Evolutionary conservation across 2,113 vertebrate species (phyloP).

Genomic region (Mesembrinibis cayennensis): DNA sequence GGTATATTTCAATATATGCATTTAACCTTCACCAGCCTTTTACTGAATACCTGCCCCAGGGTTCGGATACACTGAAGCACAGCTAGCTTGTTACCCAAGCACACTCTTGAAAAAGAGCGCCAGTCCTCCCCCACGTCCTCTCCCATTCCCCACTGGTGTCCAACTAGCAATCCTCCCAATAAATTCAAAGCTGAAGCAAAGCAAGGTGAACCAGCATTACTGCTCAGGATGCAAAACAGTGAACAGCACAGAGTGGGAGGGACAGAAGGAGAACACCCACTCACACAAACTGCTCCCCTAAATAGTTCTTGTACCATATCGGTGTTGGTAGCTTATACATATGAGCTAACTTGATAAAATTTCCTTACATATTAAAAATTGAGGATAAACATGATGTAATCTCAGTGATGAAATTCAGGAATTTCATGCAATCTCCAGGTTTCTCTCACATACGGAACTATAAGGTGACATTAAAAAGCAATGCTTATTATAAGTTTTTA

Average conservation of each 20-base stretch:
- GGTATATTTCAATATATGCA: not conserved
- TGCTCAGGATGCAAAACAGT: not conserved
- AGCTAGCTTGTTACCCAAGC: conserved; percentile 76
- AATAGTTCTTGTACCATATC: conserved; percentile 47
- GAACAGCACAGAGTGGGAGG: not conserved
- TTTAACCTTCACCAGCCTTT: not conserved
- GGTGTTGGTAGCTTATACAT: conserved; percentile 53
- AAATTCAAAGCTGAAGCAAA: conserved; percentile 40
- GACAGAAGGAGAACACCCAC: not conserved
- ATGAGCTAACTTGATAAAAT: conserved; percentile 61
- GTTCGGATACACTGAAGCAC: conserved; percentile 72
- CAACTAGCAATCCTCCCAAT: not conserved
- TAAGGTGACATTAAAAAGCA: conserved; percentile 14
- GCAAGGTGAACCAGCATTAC: conserved; percentile 6
- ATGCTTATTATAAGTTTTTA: not conserved
- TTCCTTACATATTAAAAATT: conserved; percentile 56
- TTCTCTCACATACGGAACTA: conserved; percentile 13
- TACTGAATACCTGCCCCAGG: conserved; percentile 58
- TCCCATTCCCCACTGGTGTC: not conserved
- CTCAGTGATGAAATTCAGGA: conserved; percentile 49
- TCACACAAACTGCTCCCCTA: not conserved
- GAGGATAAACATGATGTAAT: conserved; percentile 58
- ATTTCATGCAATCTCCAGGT: conserved; percentile 32
- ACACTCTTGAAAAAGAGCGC: conserved; percentile 35
- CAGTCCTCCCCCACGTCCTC: not conserved